Base-by-base conservation (phyloP, 2,888 invertebrate genomes). In the Cryptus viduatorius region DNA sequence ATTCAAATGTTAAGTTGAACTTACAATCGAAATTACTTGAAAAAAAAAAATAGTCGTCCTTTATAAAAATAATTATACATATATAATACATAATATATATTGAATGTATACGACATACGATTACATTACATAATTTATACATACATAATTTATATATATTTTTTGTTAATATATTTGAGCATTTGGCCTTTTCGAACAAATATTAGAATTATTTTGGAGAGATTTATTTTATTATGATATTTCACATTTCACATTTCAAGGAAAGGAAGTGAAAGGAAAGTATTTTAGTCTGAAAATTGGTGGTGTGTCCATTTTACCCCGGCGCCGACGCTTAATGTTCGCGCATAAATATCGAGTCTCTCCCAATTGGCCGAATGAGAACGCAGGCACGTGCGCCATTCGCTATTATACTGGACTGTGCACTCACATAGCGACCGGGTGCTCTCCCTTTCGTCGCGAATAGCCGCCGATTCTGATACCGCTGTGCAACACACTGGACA, bases 281-380 rank as follows among this genome's bases (percentile, higher is more conserved):
- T 69, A 73, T 59, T 37, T 78, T 71, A 42, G 79, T 29, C 53
- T 72, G 76, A 69, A 67, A 24, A 79, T 56, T 44, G 76, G 29
- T 53, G 78, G 14, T 14, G 56, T 44, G 64, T 48, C 19, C 69
- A 71, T 69, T 73, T 73, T n/a, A n/a, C 42, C 50, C 24, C 83
- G 84, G 83, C 86, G 87, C 4, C 83, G 77, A 79, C 88, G 86
- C 89, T 89, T 90, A 91, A 91, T 89, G 89, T 85, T 85, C 81
- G 79, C 86, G 88, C 90, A 91, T 91, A 91, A 91, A 91, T 91
- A 91, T 91, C 89, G 89, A 86, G 42, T 75, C 86, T 87, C 88
- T 89, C 37, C 88, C 89, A 91, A 91, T 91, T 91, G 87, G 86
- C 85, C 83, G 86, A 85, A 86, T 86, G 83, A 87, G 86, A 85